Base-by-base conservation (phyloP, 2,888 invertebrate genomes). In the Cantharis lateralis region DNA sequence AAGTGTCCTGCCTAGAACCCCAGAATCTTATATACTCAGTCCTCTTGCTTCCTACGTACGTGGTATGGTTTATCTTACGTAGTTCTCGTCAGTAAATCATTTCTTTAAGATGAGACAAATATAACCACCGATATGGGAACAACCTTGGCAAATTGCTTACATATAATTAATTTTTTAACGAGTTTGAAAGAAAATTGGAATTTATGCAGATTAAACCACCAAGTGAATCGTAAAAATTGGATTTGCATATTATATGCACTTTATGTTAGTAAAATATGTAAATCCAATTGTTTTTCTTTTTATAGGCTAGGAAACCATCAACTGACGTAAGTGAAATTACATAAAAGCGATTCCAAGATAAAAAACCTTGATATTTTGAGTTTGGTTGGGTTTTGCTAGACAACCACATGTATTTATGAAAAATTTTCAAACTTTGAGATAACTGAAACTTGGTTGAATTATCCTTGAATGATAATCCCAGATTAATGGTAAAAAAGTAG, bases 401-500 rank as follows among this genome's bases (percentile, higher is more conserved):
- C n/a, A n/a, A n/a, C n/a, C n/a, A n/a, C n/a, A n/a, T n/a, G n/a
- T n/a, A n/a, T n/a, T n/a, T n/a, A n/a, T n/a, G n/a, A n/a, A n/a
- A n/a, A n/a, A n/a, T n/a, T n/a, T n/a, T n/a, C n/a, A n/a, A n/a
- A n/a, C n/a, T n/a, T n/a, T n/a, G n/a, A n/a, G n/a, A n/a, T n/a
- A n/a, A n/a, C n/a, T n/a, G n/a, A n/a, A n/a, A n/a, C n/a, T n/a
- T n/a, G n/a, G n/a, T n/a, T n/a, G n/a, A n/a, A n/a, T n/a, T n/a
- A n/a, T n/a, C n/a, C n/a, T n/a, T n/a, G n/a, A n/a, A n/a, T n/a
- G n/a, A n/a, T n/a, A n/a, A n/a, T n/a, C n/a, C n/a, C n/a, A 91
- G 91, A 89, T 92, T 77, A 89, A 91, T 82, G 92, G 92, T 0
- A 91, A 90, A 84, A 90, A 91, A 88, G 88, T 92, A 2, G 90